Percentiles rank a stretch among this genome's conserved stretches.
Evolutionary conservation across 2,113 vertebrate species (phyloP).

Genomic region (Microcebus ravelobensis): DNA sequence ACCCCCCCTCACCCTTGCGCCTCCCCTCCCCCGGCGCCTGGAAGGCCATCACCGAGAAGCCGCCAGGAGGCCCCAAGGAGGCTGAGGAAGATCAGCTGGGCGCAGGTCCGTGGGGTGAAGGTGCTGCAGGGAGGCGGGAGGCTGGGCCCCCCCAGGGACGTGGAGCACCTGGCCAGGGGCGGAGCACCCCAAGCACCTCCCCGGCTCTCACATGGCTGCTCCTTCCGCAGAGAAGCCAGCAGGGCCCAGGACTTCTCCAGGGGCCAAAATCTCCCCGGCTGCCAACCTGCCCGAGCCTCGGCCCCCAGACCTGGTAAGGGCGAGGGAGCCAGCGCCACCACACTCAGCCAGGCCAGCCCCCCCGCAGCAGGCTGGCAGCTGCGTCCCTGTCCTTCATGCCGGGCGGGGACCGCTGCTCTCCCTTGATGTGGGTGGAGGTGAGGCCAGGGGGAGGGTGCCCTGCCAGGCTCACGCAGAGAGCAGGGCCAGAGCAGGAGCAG

Average conservation of each 20-base stretch:
- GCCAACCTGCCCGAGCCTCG: conserved; percentile 71
- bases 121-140: neutral
- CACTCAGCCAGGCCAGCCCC: neutral
- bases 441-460: neutral
- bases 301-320: conserved; percentile 81
- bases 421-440: neutral
- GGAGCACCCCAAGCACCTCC: fast-evolving
- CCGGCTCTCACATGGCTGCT: neutral
- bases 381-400: neutral
- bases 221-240: conserved; percentile 72
- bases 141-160: fast-evolving
- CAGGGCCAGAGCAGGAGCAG: neutral
- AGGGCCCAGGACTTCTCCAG: conserved; percentile 72
- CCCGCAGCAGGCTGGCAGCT: too few relatives aligned
- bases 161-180: fast-evolving
- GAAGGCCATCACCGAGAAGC: conserved; percentile 65
- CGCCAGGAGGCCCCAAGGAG: conserved; percentile 29
- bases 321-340: too few relatives aligned
- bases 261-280: conserved; percentile 71
- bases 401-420: neutral
- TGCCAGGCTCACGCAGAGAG: neutral
- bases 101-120: conserved; percentile 33
- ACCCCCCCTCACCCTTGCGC: conserved; percentile 69
- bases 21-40: conserved; percentile 61
- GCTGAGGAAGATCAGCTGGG: conserved; percentile 11